A percentile compares a stretch with the other conserved stretches of the same genome.
These are phyloP conservation scores for Echinarachnius parma DNA, from an alignment of 53 echinoderm and acorn worm genomes.

Conservation along the genomic window DNA sequence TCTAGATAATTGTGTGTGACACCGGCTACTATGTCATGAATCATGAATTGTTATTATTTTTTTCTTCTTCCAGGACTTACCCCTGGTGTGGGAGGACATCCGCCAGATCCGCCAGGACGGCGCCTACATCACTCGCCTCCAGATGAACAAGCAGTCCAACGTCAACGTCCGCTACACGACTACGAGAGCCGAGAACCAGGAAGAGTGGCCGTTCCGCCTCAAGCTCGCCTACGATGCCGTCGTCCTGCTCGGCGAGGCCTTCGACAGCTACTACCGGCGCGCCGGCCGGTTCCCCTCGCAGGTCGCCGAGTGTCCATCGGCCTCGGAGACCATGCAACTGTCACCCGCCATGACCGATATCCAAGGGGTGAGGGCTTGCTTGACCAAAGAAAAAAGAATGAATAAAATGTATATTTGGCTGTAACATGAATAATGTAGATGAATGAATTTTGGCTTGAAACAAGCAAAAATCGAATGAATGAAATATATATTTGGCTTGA, in stretches of 20 bases:
- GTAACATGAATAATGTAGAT: no score
- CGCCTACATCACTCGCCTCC: slow-evolving; percentile 83
- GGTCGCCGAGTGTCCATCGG: slow-evolving; percentile 19
- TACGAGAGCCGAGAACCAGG: slow-evolving; percentile 73
- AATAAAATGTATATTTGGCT: no score
- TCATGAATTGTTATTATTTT: not conserved
- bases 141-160: slow-evolving; percentile 51
- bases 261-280: slow-evolving; percentile 39
- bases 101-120: slow-evolving; percentile 56
- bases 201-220: slow-evolving; percentile 91
- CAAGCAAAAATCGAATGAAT: no score
- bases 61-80: slow-evolving; percentile 60
- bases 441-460: no score
- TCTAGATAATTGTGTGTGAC: no score
- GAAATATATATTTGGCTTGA: no score
- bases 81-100: slow-evolving; percentile 60
- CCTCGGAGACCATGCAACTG: slow-evolving; percentile 1
- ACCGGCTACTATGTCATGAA: no score
- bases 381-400: no score
- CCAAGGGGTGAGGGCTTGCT: slow-evolving; percentile 4
- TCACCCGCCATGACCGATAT: slow-evolving; percentile 31
- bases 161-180: slow-evolving; percentile 70
- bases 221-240: slow-evolving; percentile 77
- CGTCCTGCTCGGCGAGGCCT: slow-evolving; percentile 51
- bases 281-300: slow-evolving; percentile 8